A percentile compares a stretch with the other conserved stretches of the same genome.
Evolutionary conservation across 2,113 vertebrate species (phyloP).

Genomic region (Carassius gibelio): DNA sequence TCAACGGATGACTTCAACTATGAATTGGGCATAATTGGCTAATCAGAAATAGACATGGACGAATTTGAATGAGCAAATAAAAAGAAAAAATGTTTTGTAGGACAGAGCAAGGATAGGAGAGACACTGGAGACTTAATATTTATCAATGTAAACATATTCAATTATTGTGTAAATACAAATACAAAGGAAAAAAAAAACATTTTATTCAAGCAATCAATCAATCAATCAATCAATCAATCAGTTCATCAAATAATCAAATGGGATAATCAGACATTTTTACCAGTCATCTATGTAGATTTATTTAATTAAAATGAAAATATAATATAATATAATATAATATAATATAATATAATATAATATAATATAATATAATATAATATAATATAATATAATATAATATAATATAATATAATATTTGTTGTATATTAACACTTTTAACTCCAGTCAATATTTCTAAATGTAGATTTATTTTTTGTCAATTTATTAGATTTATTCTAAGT

Average conservation of each 20-base stretch:
- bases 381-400: too few relatives aligned
- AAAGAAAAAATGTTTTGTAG: neutral
- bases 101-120: neutral
- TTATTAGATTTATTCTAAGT: neutral
- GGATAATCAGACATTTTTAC: neutral
- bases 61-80: constrained; percentile 7
- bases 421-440: neutral
- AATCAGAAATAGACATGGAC: constrained; percentile 14
- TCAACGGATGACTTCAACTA: constrained; percentile 15
- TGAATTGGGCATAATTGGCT: constrained; percentile 14
- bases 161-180: neutral
- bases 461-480: neutral
- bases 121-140: neutral
- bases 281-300: neutral
- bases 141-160: neutral
- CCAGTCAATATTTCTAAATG: neutral
- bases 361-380: neutral
- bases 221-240: too few relatives aligned
- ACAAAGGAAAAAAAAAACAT: too few relatives aligned
- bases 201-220: too few relatives aligned
- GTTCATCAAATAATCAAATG: too few relatives aligned
- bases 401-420: too few relatives aligned
- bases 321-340: neutral
- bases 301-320: neutral
- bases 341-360: neutral